These are phyloP conservation scores for Orchestia grillus DNA, from an alignment of 1,140 invertebrate genomes.

Conservation along the genomic window DNA sequence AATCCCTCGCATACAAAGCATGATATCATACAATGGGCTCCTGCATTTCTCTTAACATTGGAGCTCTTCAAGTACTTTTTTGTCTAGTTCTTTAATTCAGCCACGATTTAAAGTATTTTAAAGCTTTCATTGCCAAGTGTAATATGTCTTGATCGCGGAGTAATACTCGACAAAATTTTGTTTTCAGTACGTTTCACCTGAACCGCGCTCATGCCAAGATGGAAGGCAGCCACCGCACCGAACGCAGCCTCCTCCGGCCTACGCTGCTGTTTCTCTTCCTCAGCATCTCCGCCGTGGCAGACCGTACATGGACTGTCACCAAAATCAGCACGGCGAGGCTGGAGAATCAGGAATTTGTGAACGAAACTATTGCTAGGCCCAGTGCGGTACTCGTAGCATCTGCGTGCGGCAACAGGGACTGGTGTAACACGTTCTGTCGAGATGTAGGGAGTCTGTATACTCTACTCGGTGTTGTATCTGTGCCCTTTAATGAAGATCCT, in stretches of 20 bases:
- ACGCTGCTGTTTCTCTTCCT: background rate
- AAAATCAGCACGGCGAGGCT: background rate
- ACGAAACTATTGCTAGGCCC: background rate
- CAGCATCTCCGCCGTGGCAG: background rate
- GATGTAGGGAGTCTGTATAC: background rate
- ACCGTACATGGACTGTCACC: background rate
- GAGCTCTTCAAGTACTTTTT: no score
- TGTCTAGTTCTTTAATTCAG: no score
- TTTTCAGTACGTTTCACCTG: background rate
- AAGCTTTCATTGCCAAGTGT: no score
- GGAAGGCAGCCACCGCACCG: background rate
- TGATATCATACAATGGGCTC: no score
- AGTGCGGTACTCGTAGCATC: background rate
- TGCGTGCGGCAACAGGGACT: background rate
- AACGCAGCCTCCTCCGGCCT: background rate
- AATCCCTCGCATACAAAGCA: no score
- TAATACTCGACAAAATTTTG: background rate
- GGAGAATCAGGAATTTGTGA: background rate
- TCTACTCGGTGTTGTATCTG: background rate
- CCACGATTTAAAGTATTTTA: no score
- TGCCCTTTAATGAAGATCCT: slow-evolving; percentile 4
- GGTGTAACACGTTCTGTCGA: background rate
- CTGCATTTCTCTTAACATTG: no score
- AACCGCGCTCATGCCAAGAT: background rate
- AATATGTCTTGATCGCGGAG: no score